A percentile compares a stretch with the other conserved stretches of the same genome.
Conservation (phyloP, 2,113 vertebrate genomes). For the Trogon melanurus region DNA sequence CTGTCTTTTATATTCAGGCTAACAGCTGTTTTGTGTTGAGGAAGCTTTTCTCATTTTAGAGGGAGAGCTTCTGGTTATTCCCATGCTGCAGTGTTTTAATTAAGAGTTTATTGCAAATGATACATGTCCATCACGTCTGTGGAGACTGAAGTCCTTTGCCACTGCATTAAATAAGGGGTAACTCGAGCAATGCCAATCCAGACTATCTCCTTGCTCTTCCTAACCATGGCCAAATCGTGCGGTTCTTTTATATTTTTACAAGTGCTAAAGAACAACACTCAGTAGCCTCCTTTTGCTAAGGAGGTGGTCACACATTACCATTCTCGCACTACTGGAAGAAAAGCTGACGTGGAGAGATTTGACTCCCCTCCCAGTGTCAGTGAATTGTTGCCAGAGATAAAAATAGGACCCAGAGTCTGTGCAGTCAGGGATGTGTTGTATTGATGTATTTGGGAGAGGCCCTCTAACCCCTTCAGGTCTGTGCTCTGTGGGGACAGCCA, state of each 20-base stretch:
- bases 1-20: background rate
- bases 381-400: background rate
- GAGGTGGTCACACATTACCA: background rate
- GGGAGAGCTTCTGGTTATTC: conserved; percentile 10
- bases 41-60: background rate
- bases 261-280: background rate
- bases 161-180: background rate
- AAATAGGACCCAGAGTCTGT: background rate
- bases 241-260: background rate
- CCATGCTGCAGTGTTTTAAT: background rate
- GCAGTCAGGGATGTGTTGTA: background rate
- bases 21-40: conserved; percentile 1
- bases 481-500: background rate
- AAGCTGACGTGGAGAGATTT: background rate
- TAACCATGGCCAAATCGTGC: background rate
- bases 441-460: background rate
- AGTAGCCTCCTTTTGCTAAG: background rate
- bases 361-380: rapidly evolving
- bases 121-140: background rate
- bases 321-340: background rate
- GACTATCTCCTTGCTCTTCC: background rate
- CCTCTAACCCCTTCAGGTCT: background rate
- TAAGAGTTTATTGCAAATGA: background rate
- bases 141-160: background rate
- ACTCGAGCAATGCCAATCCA: background rate